Base-by-base conservation (phyloP, 2,888 invertebrate genomes). In the Drosophila algonquin region DNA sequence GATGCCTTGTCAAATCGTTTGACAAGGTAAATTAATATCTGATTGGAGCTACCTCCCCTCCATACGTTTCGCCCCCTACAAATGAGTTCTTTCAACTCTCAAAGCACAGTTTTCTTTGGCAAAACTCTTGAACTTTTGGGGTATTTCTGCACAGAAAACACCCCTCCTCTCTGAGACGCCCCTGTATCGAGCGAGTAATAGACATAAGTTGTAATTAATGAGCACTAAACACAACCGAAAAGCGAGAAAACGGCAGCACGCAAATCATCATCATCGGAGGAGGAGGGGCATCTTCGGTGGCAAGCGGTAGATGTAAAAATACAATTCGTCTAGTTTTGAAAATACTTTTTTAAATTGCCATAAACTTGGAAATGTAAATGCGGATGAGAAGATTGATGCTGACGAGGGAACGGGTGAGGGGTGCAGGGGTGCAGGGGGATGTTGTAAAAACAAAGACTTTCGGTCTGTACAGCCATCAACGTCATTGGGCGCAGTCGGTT, bases 261-360 rank as follows among this genome's bases (percentile, higher is more conserved):
- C 70, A 70, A 71, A 63, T 67, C 68, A 67, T 67, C 10, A 40
- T 40, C 40, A 40, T 6, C 40, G 40, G 40, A n/a, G 40, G 51
- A 65, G 40, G 40, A 40, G 40, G 51, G 56, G 55, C 30, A 52
- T 63, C 51, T 64, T 52, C 21, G 46, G 68, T 61, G 51, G 35
- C 55, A 55, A 40, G 54, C 55, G 48, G 56, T 73, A 71, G 73
- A 58, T 79, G 67, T 82, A 71, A 82, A 82, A 80, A 86, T 80
- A 80, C 64, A 76, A 76, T 82, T 53, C 55, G 73, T 77, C 71
- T 82, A 72, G 68, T 65, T 69, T 76, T 60, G 55, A 61, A 73
- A 73, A 80, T 81, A 72, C 55, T 62, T 77, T 70, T 70, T 72
- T 70, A 62, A 79, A 77, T 80, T 69, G 79, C 86, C 78, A 82